These are phyloP conservation scores for Periphyllus acericola DNA, from an alignment of 2,888 invertebrate genomes.

Conservation along the genomic window DNA sequence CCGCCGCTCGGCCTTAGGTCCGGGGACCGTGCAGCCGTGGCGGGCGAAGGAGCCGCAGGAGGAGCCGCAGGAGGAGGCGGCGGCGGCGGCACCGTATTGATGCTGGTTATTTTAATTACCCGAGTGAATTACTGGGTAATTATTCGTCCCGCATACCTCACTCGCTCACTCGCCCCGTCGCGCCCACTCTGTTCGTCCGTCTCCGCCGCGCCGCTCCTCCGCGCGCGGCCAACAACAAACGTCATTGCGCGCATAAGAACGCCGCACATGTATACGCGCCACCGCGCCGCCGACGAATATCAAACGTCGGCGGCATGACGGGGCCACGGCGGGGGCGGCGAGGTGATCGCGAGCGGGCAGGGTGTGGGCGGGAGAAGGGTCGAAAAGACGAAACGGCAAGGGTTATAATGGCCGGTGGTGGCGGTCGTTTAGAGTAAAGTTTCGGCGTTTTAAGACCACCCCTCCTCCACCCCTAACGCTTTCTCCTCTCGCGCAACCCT, in stretches of 20 bases:
- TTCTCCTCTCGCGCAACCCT: too few species aligned
- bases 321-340: background rate
- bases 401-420: constrained; percentile 45
- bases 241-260: constrained; percentile 14
- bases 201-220: background rate
- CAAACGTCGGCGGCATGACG: background rate
- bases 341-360: background rate
- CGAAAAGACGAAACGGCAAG: constrained; percentile 1
- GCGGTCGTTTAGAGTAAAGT: constrained; percentile 59
- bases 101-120: constrained; percentile 51
- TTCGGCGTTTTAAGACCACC: constrained; percentile 44
- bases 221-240: background rate
- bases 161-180: background rate
- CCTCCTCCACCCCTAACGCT: background rate
- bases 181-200: too few species aligned
- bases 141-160: constrained; percentile 14
- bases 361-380: too few species aligned
- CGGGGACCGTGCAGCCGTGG: too few species aligned
- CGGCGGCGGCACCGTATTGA: background rate
- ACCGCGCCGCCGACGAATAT: background rate
- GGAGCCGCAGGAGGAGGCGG: background rate
- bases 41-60: too few species aligned
- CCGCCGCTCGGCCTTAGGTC: background rate
- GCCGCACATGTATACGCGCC: background rate
- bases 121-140: constrained; percentile 50